Base-by-base conservation (phyloP, 1,140 invertebrate genomes). In the Drosophila arizonae region DNA sequence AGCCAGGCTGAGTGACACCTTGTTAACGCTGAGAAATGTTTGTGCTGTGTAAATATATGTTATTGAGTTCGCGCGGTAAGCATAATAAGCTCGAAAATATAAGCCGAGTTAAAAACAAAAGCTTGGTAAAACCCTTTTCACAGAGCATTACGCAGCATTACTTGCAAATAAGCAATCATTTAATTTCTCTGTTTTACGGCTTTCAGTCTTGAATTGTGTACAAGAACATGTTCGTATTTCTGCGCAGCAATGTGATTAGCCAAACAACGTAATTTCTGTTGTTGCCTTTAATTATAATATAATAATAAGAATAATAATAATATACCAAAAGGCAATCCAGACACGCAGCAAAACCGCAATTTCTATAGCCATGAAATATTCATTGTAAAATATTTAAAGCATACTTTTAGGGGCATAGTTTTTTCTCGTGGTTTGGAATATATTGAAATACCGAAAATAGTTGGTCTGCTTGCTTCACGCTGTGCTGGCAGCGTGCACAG, bases 1-100 rank as follows among this genome's bases (percentile, higher is more conserved):
- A 10, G 21, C 43, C 56, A 26, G 21, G 45, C 33, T 64, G 30
- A 50, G 30, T 73, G 55, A 73, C 79, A 73, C 60, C 74, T 77
- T 11, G 11, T 24, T 24, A 24, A 24, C 21, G 21, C 21, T 24
- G 21, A 24, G 3, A 24, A 24, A 24, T 24, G 43, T 9, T 6
- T 50, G n/a, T 50, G 11, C n/a, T 50, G 13, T 0, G 21, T 24
- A 30, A 30, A 30, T 30, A 30, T 33, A 6, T 33, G 11, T 39
- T 39, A 39, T 39, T 39, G 36, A 8, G 36, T 4, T 8, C 36
- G 3, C 36, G 36, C 36, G 36, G 2, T 36, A 2, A 1, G 3
- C 33, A 33, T 33, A 2, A 10, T 36, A 0, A 1, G 0, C 4
- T 6, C 33, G 33, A 15, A 66, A 66, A 36, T 28, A 48, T 24